Evolutionary conservation across 2,797 vertebrate genomes (phyloP), one percentile per base, ranked within the genome.

Genomic region (Erpetoichthys calabaricus): DNA sequence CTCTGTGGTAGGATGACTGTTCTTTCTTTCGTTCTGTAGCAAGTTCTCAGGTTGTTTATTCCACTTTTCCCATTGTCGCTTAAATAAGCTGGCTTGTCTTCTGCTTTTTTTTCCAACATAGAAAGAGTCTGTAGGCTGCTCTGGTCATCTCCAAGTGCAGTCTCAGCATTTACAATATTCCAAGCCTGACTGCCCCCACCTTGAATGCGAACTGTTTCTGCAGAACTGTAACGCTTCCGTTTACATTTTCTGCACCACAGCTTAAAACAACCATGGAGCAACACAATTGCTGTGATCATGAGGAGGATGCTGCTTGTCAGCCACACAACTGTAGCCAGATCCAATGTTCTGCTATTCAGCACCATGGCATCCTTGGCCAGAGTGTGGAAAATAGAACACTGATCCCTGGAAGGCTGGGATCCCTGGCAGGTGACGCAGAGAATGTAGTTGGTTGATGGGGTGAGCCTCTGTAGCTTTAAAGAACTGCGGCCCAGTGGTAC

Each of bases 181-280:
- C 53, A 56, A 47, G 10, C 43, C 10, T 60, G 59, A 43, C 45
- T 7, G 49, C 45, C 49, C 45, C 41, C 53, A 41, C 7, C 59
- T 41, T 45, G 8, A 44, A n/a, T 10, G 25, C 9, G 25, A 56
- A 10, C 46, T 7, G 53, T 45, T 42, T 53, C 25, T 41, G 45
- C 45, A 60, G 52, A 44, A 7, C 7, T 49, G 54, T 45, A 55
- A 7, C 3, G 45, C 5, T 49, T 56, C 8, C 42, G 44, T 43
- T 55, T 56, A 46, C 46, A 60, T n/a, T 42, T 60, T n/a, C 47
- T 56, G 8, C 45, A 55, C 53, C 54, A 60, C 59, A 60, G 54
- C 47, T 42, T 60, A 43, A 60, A 46, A 10, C 59, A 60, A 6
- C 53, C 59, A 45, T 45, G 46, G n/a, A 60, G 45, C 9, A 60